Evolutionary conservation across 1,140 invertebrate species (phyloP), one percentile per base, ranked within the genome.

Genomic region (Drosophila nigrodunni): DNA sequence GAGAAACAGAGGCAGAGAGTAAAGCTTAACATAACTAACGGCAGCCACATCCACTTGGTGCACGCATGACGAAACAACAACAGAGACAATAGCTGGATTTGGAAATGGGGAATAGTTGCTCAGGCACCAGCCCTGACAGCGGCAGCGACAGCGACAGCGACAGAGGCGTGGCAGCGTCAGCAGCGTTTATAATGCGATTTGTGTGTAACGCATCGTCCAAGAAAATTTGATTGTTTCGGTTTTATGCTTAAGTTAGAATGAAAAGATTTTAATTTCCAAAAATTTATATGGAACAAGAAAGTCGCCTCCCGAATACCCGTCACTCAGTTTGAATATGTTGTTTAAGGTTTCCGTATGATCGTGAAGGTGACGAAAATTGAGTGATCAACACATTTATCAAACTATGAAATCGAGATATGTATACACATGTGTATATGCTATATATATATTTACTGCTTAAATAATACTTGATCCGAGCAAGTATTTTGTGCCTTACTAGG

Each of bases 11-110:
- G 66, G 67, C 77, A 79, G 59, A 6, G 34, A 8, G 34, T 52
- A 75, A n/a, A 50, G 43, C 54, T 68, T 39, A 25, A 37, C 43
- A 60, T 50, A 50, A 49, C 62, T 55, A n/a, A 43, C 30, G 30
- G 62, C 62, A 61, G 62, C 76, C 46, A 70, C 46, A 77, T 61
- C 66, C 81, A 83, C 82, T 80, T 69, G 81, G 58, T 80, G 77
- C 61, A 80, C 81, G 81, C 81, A 85, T 85, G 81, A 85, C 85
- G 83, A 41, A 57, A 49, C 43, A 34, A 64, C 47, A 64, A 52
- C 35, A 68, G 7, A 34, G 41, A 59, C 11, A 57, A 64, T 55
- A 57, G 67, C n/a, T 41, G 37, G 15, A 21, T 39, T 46, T 62
- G 30, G 11, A 7, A 54, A 70, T 62, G 43, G 47, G 47, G 57